Percentiles rank a stretch among this genome's conserved stretches.
Conservation (phyloP, 92 coral and sea anemone genomes). For the Anthopleura xanthogrammica region DNA sequence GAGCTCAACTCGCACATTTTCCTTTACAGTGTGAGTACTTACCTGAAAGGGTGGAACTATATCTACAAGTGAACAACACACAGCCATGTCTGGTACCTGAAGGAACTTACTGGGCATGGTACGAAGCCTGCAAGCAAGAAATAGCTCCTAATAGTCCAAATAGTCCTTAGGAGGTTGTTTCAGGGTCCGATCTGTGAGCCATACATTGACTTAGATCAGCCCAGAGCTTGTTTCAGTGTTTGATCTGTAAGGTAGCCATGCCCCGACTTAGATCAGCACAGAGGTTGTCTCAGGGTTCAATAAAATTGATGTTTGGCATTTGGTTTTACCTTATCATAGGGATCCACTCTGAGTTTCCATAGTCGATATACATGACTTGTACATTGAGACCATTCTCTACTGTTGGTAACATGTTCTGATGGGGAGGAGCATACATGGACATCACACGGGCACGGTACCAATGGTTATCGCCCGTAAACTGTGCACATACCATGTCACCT, state of each 20-base stretch:
- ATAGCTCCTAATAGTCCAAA: too few relatives aligned
- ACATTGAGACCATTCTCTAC: constrained; percentile 72
- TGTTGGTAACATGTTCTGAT: constrained; percentile 62
- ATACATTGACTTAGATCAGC: too few relatives aligned
- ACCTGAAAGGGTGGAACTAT: constrained; percentile 95
- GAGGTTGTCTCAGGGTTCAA: too few relatives aligned
- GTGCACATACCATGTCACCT: constrained; percentile 90
- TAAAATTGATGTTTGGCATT: background rate
- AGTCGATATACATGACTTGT: constrained; percentile 86
- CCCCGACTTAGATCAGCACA: too few relatives aligned
- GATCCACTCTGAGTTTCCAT: constrained; percentile 88
- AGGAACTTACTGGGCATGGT: constrained; percentile 74
- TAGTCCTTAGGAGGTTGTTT: too few relatives aligned
- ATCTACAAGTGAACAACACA: constrained; percentile 81
- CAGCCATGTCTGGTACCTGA: constrained; percentile 85
- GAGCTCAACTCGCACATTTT: too few relatives aligned
- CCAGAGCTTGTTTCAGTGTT: too few relatives aligned
- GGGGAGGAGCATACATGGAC: constrained; percentile 62
- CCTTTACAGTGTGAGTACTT: background rate
- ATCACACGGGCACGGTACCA: constrained; percentile 97
- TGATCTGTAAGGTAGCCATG: too few relatives aligned
- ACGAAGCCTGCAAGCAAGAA: constrained; percentile 48
- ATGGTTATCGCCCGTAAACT: constrained; percentile 78
- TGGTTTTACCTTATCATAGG: constrained; percentile 69
- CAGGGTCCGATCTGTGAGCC: too few relatives aligned